Evolutionary conservation across 2,888 invertebrate species (phyloP).

Genomic region (Sminthurides aquaticus): DNA sequence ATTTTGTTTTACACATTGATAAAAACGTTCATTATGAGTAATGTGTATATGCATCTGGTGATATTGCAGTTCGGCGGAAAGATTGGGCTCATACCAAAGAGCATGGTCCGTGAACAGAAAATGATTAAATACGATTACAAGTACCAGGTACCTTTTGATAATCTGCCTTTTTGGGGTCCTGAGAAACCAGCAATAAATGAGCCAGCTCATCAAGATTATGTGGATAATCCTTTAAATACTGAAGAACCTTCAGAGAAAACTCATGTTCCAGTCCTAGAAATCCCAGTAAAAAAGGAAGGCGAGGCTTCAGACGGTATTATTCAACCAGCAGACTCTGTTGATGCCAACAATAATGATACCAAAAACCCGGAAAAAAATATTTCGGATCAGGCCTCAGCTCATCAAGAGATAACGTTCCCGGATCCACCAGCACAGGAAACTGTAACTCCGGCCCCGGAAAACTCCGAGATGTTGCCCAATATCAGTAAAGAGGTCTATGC

Average conservation of each 20-base stretch:
- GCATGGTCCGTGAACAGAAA: constrained; percentile 35
- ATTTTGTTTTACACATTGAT: constrained; percentile 1
- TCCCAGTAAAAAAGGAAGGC: constrained; percentile 5
- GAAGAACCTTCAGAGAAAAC: not conserved
- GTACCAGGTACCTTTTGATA: constrained; percentile 27
- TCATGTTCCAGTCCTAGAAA: not conserved
- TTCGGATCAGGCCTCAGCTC: not conserved
- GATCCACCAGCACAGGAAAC: not conserved
- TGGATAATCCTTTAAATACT: constrained; percentile 15
- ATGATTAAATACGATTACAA: constrained; percentile 28
- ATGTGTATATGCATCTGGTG: not conserved
- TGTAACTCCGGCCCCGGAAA: no score
- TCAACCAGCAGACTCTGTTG: no score
- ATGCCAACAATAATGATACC: not conserved
- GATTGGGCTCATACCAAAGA: constrained; percentile 38
- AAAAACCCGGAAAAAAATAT: not conserved
- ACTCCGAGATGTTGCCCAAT: no score
- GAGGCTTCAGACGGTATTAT: not conserved
- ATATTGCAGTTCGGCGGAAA: constrained; percentile 32
- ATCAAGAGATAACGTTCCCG: not conserved
- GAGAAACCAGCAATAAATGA: constrained; percentile 5
- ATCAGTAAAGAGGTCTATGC: no score
- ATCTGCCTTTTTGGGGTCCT: constrained; percentile 14
- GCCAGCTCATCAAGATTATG: constrained; percentile 7
- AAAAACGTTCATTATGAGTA: no score